phyloP scores from a whole-genome alignment of 1,140 invertebrate species.

The Megalopta genalis region DNA sequence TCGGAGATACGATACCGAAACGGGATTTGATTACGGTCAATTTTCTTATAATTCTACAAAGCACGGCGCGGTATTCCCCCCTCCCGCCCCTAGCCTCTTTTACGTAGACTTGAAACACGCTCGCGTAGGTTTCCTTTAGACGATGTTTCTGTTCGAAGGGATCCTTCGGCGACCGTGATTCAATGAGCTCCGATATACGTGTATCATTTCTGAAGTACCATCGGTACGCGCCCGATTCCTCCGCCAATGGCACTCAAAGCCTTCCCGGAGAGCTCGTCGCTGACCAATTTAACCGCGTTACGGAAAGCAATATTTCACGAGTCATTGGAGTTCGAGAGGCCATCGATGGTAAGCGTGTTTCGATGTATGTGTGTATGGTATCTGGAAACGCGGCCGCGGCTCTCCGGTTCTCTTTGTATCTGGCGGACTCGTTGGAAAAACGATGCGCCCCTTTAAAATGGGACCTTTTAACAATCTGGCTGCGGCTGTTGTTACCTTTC shows the following conservation, averaged over 20 bases:
- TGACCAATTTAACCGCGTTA: slow-evolving; percentile 45
- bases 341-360: background rate
- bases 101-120: background rate
- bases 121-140: background rate
- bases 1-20: background rate
- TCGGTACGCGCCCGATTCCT: slow-evolving; percentile 3
- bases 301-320: slow-evolving; percentile 46
- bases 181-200: slow-evolving; percentile 9
- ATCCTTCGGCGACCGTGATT: background rate
- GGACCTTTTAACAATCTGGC: background rate
- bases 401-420: background rate
- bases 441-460: background rate
- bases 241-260: slow-evolving; percentile 10
- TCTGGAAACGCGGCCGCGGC: background rate
- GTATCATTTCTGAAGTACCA: slow-evolving; percentile 10
- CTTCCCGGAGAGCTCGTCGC: background rate
- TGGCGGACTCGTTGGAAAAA: background rate
- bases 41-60: background rate
- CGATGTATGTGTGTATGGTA: no score
- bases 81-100: no score
- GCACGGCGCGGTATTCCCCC: no score
- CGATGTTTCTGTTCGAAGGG: background rate
- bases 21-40: slow-evolving; percentile 7
- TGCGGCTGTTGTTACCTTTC: no score
- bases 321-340: slow-evolving; percentile 28